A percentile compares a stretch with the other conserved stretches of the same genome.
phyloP scores from a whole-genome alignment of 2,113 vertebrate genomes.

The Otocyon megalotis region DNA sequence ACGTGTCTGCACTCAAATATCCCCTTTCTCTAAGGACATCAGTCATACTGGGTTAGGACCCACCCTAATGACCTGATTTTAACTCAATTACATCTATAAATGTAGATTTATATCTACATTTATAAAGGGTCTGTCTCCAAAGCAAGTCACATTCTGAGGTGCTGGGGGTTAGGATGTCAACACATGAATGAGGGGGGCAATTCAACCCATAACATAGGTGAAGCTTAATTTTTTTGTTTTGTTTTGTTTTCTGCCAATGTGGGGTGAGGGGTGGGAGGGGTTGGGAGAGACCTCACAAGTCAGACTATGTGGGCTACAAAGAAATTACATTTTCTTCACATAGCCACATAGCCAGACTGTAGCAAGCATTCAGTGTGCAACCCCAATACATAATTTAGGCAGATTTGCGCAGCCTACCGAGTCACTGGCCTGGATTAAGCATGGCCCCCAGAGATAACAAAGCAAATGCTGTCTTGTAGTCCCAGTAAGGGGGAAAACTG shows the following conservation, averaged over 20 bases:
- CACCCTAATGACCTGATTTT: background rate
- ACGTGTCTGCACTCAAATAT: rapidly evolving
- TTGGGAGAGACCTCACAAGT: background rate
- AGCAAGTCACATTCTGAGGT: background rate
- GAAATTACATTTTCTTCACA: background rate
- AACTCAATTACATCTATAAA: background rate
- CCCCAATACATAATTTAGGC: background rate
- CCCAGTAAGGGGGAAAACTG: background rate
- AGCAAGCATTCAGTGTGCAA: background rate
- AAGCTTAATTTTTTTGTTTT: background rate
- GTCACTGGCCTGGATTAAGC: constrained; percentile 16
- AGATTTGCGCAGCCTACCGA: background rate
- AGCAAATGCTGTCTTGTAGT: background rate
- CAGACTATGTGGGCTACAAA: background rate
- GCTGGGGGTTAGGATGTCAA: background rate
- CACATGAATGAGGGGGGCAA: rapidly evolving
- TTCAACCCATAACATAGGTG: background rate
- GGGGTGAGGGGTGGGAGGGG: background rate
- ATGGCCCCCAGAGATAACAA: background rate
- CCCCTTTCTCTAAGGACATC: background rate
- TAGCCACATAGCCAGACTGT: background rate
- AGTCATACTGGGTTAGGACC: background rate
- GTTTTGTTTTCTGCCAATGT: background rate
- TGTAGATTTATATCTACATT: background rate
- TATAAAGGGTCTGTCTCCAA: background rate